Conservation (phyloP, 1,140 invertebrate species). For the Zaprionus capensis region DNA sequence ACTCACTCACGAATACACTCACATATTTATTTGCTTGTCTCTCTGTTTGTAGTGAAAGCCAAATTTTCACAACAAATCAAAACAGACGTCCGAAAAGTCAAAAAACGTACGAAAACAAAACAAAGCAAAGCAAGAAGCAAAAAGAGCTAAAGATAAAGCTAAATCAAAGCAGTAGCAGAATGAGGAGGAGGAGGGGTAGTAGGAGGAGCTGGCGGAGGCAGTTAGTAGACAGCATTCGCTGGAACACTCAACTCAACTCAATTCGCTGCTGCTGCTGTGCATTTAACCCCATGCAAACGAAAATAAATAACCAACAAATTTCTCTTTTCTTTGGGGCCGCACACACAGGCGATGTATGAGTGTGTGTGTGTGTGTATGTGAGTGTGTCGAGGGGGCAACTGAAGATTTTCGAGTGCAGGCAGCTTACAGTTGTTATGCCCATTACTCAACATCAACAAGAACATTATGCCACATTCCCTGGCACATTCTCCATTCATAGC, state of each 20-base stretch:
- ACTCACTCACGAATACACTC: background rate
- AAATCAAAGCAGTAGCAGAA: slow-evolving; percentile 21
- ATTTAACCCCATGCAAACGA: slow-evolving; percentile 54
- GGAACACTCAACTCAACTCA: slow-evolving; percentile 35
- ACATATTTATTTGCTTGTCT: slow-evolving; percentile 6
- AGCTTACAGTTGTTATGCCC: slow-evolving; percentile 82
- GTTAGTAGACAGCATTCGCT: slow-evolving; percentile 32
- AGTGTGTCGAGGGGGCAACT: slow-evolving; percentile 16
- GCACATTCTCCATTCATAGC: slow-evolving; percentile 56
- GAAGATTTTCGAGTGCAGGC: slow-evolving; percentile 57
- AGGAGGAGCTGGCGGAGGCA: slow-evolving; percentile 11
- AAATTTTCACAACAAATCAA: slow-evolving; percentile 81
- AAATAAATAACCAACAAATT: slow-evolving; percentile 68
- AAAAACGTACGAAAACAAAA: slow-evolving; percentile 58
- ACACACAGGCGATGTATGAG: slow-evolving; percentile 1
- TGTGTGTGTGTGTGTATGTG: slow-evolving; percentile 25
- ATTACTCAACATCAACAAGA: slow-evolving; percentile 82
- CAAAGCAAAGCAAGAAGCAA: slow-evolving; percentile 33
- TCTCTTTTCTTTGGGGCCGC: slow-evolving; percentile 68
- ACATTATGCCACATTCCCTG: slow-evolving; percentile 75
- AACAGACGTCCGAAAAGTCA: slow-evolving; percentile 65
- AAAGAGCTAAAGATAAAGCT: slow-evolving; percentile 20
- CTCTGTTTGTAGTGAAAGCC: slow-evolving; percentile 71
- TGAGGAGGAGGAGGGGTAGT: background rate
- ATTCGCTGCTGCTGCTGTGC: slow-evolving; percentile 30